Percentiles rank a stretch among this genome's conserved stretches.
phyloP scores from a whole-genome alignment of 2,888 invertebrate species.

The Crioceris asparagi region DNA sequence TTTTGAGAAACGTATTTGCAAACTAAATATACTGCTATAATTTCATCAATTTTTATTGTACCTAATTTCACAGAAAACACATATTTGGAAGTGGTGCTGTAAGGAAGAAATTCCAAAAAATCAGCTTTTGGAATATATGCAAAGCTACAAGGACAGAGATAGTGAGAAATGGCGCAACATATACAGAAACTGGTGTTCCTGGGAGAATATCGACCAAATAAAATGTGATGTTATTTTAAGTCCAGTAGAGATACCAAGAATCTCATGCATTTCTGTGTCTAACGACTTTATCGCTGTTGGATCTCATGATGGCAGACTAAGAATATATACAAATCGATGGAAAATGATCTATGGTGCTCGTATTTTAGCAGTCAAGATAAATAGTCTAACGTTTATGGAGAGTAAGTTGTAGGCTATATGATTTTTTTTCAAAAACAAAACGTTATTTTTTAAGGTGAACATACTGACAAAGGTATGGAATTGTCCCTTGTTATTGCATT shows the following conservation, averaged over 20 bases:
- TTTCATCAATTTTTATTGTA: no score
- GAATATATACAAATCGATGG: constrained; percentile 30
- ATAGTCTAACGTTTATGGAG: constrained; percentile 29
- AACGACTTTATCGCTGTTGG: constrained; percentile 32
- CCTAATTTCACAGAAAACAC: constrained; percentile 26
- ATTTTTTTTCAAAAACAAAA: constrained; percentile 1
- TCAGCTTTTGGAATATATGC: constrained; percentile 31
- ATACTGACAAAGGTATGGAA: constrained; percentile 15
- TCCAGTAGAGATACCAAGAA: constrained; percentile 30
- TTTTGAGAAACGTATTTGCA: not conserved
- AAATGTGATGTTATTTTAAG: constrained; percentile 28
- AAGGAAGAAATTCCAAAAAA: constrained; percentile 32
- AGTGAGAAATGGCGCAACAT: constrained; percentile 30
- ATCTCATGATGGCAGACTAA: constrained; percentile 32
- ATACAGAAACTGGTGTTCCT: constrained; percentile 33
- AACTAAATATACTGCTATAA: not conserved
- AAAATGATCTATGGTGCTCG: constrained; percentile 26
- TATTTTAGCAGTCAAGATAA: constrained; percentile 30
- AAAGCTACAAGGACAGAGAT: constrained; percentile 25
- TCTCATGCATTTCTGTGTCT: constrained; percentile 33
- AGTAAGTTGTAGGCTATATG: constrained; percentile 14
- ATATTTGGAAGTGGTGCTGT: constrained; percentile 34
- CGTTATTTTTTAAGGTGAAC: constrained; percentile 17
- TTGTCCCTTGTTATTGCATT: constrained; percentile 24
- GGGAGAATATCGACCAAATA: constrained; percentile 29